phyloP scores from a whole-genome alignment of 2,888 invertebrate genomes.

The Oxycera nigricornis region DNA sequence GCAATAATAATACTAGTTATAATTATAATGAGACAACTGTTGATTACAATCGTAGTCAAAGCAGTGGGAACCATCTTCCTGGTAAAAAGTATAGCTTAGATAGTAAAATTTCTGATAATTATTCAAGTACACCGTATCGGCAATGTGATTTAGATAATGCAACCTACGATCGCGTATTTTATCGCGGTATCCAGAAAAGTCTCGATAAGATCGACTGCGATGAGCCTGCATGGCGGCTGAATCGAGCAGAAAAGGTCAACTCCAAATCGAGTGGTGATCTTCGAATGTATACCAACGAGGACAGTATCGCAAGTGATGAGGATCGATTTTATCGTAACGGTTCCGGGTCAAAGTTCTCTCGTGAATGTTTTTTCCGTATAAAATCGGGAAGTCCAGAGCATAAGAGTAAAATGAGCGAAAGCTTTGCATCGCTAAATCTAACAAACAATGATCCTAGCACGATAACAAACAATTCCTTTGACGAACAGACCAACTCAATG shows the following conservation, averaged over 20 bases:
- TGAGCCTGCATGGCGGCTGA: conserved; percentile 43
- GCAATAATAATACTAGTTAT: conserved; percentile 32
- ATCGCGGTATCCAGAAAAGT: conserved; percentile 56
- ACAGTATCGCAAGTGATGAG: conserved; percentile 47
- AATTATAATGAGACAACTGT: not conserved
- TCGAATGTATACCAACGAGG: conserved; percentile 55
- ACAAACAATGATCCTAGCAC: conserved; percentile 17
- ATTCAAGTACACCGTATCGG: not conserved
- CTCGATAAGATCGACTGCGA: conserved; percentile 55
- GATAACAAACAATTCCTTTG: conserved; percentile 37
- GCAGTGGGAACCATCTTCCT: conserved; percentile 44
- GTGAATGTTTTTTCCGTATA: conserved; percentile 59
- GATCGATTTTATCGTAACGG: conserved; percentile 57
- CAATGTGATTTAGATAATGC: conserved; percentile 53
- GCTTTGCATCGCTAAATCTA: conserved; percentile 45
- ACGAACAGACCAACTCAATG: conserved; percentile 51
- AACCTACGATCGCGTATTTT: conserved; percentile 61
- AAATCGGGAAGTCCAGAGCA: conserved; percentile 51
- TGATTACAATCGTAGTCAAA: conserved; percentile 25
- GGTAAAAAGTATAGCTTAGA: conserved; percentile 60
- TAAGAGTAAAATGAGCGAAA: conserved; percentile 41
- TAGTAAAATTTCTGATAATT: conserved; percentile 54
- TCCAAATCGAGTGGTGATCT: conserved; percentile 61
- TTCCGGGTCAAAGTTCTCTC: conserved; percentile 60
- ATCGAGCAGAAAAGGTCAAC: conserved; percentile 55